Base-by-base conservation (phyloP, 2,797 vertebrate species). In the Alectoris magna region DNA sequence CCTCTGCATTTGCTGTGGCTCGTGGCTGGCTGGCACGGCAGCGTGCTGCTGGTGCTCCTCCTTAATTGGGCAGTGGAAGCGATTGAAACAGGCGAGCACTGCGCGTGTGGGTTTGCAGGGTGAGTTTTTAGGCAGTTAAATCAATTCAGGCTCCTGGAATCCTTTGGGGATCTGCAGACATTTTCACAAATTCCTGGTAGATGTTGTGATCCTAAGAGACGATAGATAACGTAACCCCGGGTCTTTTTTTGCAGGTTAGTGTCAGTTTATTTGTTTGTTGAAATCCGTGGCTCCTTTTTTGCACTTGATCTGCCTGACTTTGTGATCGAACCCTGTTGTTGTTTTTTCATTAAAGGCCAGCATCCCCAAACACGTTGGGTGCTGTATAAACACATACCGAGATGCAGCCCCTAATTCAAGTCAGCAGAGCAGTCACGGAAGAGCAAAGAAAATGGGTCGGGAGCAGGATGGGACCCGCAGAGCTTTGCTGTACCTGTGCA, bases 161-260 rank as follows among this genome's bases (percentile, higher is more conserved):
- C 88, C 93, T 91, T 84, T 1, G 5, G 85, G 74, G 93, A 91
- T 67, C 68, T 76, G 83, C 74, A 92, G 92, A 68, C 95, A 48
- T 96, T 95, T 95, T 79, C 91, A 48, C 53, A 15, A 71, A 88
- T 91, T 91, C 87, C 85, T 88, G 92, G 64, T 92, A 94, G 94
- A 91, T 92, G 92, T 86, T 91, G 56, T 9, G n/a, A 64, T 90
- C 89, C 44, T 38, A 6, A 38, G 91, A 87, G 80, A 63, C 73
- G 93, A 92, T 91, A 80, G 88, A 73, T 93, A 91, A 81, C 1
- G 34, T 53, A 78, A 94, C 82, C 85, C 48, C n/a, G 4, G 79
- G 70, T 78, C 72, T 9, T 1, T 18, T 18, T 51, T 81, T 34
- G 68, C 88, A 0, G 21, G 38, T 79, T 75, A 79, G 67, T 9